Percentiles rank a stretch among this genome's conserved stretches.
phyloP scores from a whole-genome alignment of 2,888 invertebrate genomes.

The Caradrina clavipalpis region DNA sequence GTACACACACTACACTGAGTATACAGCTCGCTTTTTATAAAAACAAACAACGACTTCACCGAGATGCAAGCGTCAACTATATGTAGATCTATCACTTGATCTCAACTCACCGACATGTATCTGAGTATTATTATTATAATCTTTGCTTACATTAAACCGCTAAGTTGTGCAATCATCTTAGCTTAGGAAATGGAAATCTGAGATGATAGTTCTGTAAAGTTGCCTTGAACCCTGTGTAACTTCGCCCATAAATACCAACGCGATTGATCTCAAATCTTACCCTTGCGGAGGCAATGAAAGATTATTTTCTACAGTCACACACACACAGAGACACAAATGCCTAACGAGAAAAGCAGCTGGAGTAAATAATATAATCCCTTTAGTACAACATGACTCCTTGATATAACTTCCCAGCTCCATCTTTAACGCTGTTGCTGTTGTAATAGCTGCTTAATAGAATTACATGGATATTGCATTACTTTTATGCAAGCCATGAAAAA shows the following conservation, averaged over 20 bases:
- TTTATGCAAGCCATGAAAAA: conserved; percentile 7
- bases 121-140: neutral
- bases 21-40: neutral
- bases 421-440: conserved; percentile 11
- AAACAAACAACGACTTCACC: neutral
- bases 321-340: neutral
- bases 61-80: neutral
- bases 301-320: neutral
- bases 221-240: neutral
- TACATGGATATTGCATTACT: conserved; percentile 35
- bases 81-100: neutral
- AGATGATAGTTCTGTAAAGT: conserved; percentile 6
- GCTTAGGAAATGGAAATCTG: neutral
- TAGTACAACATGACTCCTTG: neutral
- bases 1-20: neutral
- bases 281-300: neutral
- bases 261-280: conserved; percentile 21
- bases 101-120: neutral
- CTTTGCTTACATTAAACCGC: neutral
- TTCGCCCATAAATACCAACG: conserved; percentile 19
- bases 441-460: conserved; percentile 16
- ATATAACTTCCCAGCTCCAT: neutral
- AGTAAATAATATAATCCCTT: neutral
- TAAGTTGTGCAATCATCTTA: conserved; percentile 18
- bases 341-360: neutral